Evolutionary conservation across 2,888 invertebrate genomes (phyloP).

Genomic region (Hanleya hanleyi): DNA sequence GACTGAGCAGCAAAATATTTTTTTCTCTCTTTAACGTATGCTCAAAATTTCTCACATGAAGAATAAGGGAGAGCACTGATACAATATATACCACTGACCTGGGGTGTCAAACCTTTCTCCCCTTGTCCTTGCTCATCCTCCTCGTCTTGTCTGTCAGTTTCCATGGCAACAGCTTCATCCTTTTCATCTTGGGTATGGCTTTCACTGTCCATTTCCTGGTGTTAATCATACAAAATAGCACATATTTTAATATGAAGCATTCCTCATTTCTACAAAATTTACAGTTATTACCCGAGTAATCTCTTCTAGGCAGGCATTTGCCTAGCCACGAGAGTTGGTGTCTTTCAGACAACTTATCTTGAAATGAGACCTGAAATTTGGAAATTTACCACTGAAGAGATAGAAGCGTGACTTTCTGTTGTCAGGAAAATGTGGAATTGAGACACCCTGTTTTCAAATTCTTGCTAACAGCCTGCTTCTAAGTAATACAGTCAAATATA

Average conservation of each 20-base stretch:
- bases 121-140: conserved; percentile 46
- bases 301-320: not conserved
- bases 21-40: no score
- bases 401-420: no score
- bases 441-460: no score
- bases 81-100: not conserved
- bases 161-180: not conserved
- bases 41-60: no score
- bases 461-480: no score
- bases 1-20: no score
- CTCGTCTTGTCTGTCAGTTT: conserved; percentile 29
- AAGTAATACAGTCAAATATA: not conserved
- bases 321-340: not conserved
- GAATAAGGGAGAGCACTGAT: no score
- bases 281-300: not conserved
- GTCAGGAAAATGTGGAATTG: no score
- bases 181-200: not conserved
- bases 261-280: not conserved
- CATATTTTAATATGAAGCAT: conserved; percentile 3
- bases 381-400: no score
- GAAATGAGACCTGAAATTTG: no score
- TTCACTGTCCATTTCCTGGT: not conserved
- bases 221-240: conserved; percentile 49
- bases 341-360: no score
- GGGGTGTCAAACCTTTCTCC: conserved; percentile 18